Evolutionary conservation across 1,140 invertebrate species (phyloP), one percentile per base, ranked within the genome.

Genomic region (Dendrolimus punctatus): DNA sequence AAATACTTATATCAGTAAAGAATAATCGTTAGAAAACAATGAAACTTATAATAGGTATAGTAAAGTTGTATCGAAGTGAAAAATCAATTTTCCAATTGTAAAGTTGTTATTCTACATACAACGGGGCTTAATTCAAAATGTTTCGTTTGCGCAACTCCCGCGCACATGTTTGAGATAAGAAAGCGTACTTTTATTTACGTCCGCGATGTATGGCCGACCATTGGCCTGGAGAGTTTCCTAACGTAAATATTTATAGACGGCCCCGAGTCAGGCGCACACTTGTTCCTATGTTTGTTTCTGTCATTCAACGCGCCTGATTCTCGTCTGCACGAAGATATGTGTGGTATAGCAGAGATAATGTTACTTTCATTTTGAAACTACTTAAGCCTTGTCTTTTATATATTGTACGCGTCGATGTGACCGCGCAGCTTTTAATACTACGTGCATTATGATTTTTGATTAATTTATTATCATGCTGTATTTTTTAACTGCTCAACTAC

Each of bases 221-320:
- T 77, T 83, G 80, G 80, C 78, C 72, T 73, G 79, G 62, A 77
- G 73, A 76, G 76, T 81, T 79, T 82, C 77, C 71, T 79, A 81
- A 80, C 68, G 76, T 82, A 85, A 85, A 85, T 85, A 85, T 85
- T 85, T 85, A 85, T 85, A 85, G 78, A 77, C 68, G 64, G 62
- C 64, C 68, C 60, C 65, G 56, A 64, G 65, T 62, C 67, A 71
- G 66, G 71, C 76, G 76, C 71, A 73, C 72, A 77, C 76, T 84
- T 80, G 76, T 77, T 80, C 68, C 68, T 79, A 66, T 85, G 81
- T 82, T 85, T 85, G 81, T 74, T 72, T 80, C 73, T 85, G 81
- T 85, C 81, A 81, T 78, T 85, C 79, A 81, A 78, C 79, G 63
- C 68, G 67, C 62, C 61, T 65, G 67, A 53, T 57, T 58, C 65